phyloP scores from a whole-genome alignment of 2,888 invertebrate genomes.

The Fissipunctia ypsillon region DNA sequence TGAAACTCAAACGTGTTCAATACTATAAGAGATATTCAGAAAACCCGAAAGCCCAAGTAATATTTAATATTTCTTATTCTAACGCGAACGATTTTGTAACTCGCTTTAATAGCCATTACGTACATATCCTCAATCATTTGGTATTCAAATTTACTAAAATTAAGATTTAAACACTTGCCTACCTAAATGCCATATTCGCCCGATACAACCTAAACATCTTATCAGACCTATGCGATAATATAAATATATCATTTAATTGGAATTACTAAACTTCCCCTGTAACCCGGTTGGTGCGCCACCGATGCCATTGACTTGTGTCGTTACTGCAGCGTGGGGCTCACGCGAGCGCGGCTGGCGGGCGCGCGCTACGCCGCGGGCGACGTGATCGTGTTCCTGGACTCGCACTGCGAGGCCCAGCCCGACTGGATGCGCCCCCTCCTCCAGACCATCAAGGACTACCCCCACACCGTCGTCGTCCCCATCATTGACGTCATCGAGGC shows the following conservation, averaged over 20 bases:
- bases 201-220: not conserved
- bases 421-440: constrained; percentile 97
- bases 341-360: constrained; percentile 96
- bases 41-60: not conserved
- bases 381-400: constrained; percentile 96
- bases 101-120: not conserved
- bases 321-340: constrained; percentile 74
- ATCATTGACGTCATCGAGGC: constrained; percentile 98
- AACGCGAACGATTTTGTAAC: not conserved
- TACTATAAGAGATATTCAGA: not conserved
- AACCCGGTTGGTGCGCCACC: not conserved
- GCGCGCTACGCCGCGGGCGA: constrained; percentile 95
- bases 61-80: not conserved
- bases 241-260: not conserved
- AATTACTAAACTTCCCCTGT: not conserved
- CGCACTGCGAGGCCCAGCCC: constrained; percentile 96
- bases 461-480: constrained; percentile 95
- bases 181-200: not conserved
- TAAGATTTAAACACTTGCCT: not conserved
- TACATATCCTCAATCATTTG: not conserved
- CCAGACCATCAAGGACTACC: constrained; percentile 93
- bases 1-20: not conserved
- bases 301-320: constrained; percentile 42
- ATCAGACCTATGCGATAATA: not conserved
- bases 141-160: not conserved